These are phyloP conservation scores for Drosophila barbarae DNA, from an alignment of 2,888 invertebrate genomes.

Conservation along the genomic window DNA sequence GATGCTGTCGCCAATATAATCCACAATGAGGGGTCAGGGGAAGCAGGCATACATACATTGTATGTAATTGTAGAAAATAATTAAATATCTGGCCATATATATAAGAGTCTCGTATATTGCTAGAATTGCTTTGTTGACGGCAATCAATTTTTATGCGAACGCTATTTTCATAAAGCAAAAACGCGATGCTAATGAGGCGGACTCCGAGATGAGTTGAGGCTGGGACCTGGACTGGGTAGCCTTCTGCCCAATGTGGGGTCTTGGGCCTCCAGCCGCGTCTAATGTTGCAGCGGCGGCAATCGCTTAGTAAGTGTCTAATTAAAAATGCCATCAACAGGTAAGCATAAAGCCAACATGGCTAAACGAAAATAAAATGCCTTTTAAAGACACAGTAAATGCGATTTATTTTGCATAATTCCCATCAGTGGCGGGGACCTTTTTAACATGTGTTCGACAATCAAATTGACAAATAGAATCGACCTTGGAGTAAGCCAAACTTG, in stretches of 20 bases:
- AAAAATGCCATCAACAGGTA: constrained; percentile 63
- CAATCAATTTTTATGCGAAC: constrained; percentile 67
- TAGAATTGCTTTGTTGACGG: constrained; percentile 44
- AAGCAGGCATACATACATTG: constrained; percentile 42
- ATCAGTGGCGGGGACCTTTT: constrained; percentile 43
- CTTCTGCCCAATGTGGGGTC: constrained; percentile 49
- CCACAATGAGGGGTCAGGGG: constrained; percentile 11
- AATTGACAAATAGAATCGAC: constrained; percentile 29
- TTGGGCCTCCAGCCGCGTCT: constrained; percentile 19
- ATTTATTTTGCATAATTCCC: constrained; percentile 53
- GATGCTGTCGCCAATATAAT: constrained; percentile 8
- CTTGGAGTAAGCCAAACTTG: constrained; percentile 41
- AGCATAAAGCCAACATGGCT: constrained; percentile 45
- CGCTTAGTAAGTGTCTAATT: constrained; percentile 54
- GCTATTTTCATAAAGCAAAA: constrained; percentile 60
- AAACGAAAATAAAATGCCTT: constrained; percentile 51
- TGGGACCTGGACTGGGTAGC: constrained; percentile 41
- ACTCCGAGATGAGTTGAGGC: constrained; percentile 17
- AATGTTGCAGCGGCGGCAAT: constrained; percentile 29
- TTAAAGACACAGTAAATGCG: constrained; percentile 26
- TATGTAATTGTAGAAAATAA: constrained; percentile 43
- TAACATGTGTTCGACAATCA: constrained; percentile 28
- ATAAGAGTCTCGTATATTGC: constrained; percentile 24
- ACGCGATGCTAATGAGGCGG: constrained; percentile 65
- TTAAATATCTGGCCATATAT: constrained; percentile 45